These are phyloP conservation scores for Isoperla grammatica DNA, from an alignment of 2,888 invertebrate genomes.

Conservation along the genomic window DNA sequence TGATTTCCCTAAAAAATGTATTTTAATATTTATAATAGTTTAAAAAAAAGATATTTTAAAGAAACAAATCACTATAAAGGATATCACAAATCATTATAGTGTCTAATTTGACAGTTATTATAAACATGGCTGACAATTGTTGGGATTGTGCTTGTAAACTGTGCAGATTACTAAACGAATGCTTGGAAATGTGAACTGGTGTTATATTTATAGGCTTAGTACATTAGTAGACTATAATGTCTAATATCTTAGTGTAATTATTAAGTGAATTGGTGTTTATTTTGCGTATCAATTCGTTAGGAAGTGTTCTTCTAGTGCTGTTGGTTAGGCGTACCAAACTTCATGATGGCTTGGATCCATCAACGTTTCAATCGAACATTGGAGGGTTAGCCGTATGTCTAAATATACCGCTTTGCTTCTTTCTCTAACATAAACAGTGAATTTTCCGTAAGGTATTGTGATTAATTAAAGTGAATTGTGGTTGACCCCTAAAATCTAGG, in stretches of 20 bases:
- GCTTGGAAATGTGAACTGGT: conserved; percentile 20
- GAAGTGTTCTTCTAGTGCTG: no score
- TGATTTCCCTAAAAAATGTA: no score
- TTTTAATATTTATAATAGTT: no score
- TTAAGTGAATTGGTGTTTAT: no score
- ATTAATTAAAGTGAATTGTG: background rate
- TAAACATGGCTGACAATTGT: conserved; percentile 41
- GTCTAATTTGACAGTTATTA: conserved; percentile 17
- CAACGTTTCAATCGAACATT: background rate
- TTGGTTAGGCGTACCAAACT: background rate
- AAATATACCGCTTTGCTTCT: background rate
- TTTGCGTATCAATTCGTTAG: no score
- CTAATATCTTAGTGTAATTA: background rate
- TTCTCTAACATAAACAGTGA: background rate
- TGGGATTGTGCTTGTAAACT: conserved; percentile 27
- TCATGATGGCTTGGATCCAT: background rate
- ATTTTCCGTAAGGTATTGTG: no score
- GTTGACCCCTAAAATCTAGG: background rate
- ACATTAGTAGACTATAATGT: conserved; percentile 3
- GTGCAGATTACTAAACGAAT: conserved; percentile 19
- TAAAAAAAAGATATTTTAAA: no score
- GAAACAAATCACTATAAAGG: no score
- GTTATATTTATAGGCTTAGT: background rate
- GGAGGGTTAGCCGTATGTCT: no score
- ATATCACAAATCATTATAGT: no score